Evolutionary conservation across 2,113 vertebrate species (phyloP).

Genomic region (Paramormyrops kingsleyae): DNA sequence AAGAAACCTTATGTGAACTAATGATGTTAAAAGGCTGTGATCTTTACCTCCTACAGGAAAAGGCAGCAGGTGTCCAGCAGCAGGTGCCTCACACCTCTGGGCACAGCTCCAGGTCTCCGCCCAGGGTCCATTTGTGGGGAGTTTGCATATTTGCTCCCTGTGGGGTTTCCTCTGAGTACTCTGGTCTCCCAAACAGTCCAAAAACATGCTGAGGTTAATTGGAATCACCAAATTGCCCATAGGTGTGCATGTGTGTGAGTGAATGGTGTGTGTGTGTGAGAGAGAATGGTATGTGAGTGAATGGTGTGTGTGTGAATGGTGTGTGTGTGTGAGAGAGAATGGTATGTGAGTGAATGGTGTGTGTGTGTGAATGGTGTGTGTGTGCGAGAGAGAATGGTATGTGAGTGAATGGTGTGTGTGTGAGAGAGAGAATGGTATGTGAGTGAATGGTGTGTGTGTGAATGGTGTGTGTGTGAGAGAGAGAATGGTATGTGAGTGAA

Average conservation of each 20-base stretch:
- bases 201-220: background rate
- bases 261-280: background rate
- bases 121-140: background rate
- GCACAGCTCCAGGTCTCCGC: background rate
- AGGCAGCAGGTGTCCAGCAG: background rate
- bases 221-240: background rate
- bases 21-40: background rate
- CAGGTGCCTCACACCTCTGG: background rate
- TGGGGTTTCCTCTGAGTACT: background rate
- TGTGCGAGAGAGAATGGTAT: no score
- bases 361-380: background rate
- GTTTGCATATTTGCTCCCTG: background rate
- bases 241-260: background rate
- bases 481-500: no score
- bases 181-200: background rate
- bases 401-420: background rate
- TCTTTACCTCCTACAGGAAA: no score
- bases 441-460: no score
- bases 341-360: no score
- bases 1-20: background rate
- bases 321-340: no score
- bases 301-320: no score
- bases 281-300: no score
- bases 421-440: no score
- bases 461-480: no score